Evolutionary conservation across 2,888 invertebrate species (phyloP).

Genomic region (Macrosoma leucophasiata): DNA sequence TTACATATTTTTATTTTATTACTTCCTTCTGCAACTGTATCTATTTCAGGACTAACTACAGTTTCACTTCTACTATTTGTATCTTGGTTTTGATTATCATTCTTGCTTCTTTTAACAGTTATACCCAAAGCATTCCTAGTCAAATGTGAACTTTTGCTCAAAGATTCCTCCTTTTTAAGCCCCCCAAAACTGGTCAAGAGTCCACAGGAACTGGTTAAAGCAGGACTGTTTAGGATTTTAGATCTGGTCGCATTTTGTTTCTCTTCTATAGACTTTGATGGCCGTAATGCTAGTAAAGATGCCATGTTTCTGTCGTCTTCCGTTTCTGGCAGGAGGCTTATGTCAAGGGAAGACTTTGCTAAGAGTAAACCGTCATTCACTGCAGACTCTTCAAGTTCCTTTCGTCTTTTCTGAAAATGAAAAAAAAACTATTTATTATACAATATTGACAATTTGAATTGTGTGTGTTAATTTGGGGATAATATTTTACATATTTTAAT

Average conservation of each 20-base stretch:
- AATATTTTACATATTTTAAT: neutral
- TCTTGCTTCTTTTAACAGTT: constrained; percentile 49
- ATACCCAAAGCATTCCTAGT: constrained; percentile 60
- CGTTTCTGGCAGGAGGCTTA: constrained; percentile 85
- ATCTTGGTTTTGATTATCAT: too few species aligned
- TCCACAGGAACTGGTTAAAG: constrained; percentile 72
- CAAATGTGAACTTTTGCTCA: constrained; percentile 47
- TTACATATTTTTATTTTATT: constrained; percentile 2
- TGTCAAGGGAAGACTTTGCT: constrained; percentile 84
- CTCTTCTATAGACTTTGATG: constrained; percentile 77
- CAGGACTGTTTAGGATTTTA: constrained; percentile 73
- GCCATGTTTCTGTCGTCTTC: constrained; percentile 89
- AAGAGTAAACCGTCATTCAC: constrained; percentile 82
- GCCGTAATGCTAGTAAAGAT: constrained; percentile 81
- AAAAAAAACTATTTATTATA: constrained; percentile 5
- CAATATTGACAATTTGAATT: too few species aligned
- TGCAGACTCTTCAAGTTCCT: constrained; percentile 81
- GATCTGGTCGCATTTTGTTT: constrained; percentile 63
- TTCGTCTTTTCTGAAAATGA: constrained; percentile 76
- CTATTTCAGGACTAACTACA: constrained; percentile 6
- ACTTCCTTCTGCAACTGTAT: constrained; percentile 1
- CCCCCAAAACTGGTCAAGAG: constrained; percentile 69
- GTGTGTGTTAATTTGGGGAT: too few species aligned
- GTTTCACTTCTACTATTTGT: constrained; percentile 7
- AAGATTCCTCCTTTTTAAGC: constrained; percentile 70